Percentiles rank a stretch among this genome's conserved stretches.
Conservation (phyloP, 1,140 invertebrate species). For the Drosophila pandora region DNA sequence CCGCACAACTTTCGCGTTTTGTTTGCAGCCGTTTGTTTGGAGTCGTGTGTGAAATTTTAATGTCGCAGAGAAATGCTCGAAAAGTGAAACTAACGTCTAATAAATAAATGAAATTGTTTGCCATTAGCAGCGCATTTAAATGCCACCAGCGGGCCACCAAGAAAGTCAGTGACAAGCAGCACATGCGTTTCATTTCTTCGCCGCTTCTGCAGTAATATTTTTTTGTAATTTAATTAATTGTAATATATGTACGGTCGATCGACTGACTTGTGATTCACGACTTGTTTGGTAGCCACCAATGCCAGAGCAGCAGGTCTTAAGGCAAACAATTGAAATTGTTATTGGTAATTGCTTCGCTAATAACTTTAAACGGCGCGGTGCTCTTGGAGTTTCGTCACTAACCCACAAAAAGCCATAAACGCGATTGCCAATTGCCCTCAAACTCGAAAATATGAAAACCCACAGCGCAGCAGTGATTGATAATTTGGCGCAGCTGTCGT, state of each 20-base stretch:
- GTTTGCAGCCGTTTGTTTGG: slow-evolving; percentile 17
- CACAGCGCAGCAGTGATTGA: slow-evolving; percentile 18
- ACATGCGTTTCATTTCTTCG: slow-evolving; percentile 52
- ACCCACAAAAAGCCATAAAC: slow-evolving; percentile 28
- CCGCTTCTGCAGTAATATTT: not conserved
- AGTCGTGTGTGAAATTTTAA: slow-evolving; percentile 72
- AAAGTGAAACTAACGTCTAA: slow-evolving; percentile 78
- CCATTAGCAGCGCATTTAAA: slow-evolving; percentile 78
- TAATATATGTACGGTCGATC: slow-evolving; percentile 51
- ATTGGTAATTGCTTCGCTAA: slow-evolving; percentile 77
- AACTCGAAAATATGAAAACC: slow-evolving; percentile 4
- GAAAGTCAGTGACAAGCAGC: slow-evolving; percentile 49
- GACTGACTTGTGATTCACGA: slow-evolving; percentile 52
- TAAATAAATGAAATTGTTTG: slow-evolving; percentile 82
- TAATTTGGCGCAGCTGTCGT: slow-evolving; percentile 39
- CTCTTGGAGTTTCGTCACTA: slow-evolving; percentile 62
- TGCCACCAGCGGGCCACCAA: slow-evolving; percentile 47
- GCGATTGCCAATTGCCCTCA: slow-evolving; percentile 54
- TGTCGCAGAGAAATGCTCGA: slow-evolving; percentile 77
- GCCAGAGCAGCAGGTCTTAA: slow-evolving; percentile 24
- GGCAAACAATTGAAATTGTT: slow-evolving; percentile 70
- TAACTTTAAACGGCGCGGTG: slow-evolving; percentile 55
- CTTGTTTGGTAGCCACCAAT: slow-evolving; percentile 58
- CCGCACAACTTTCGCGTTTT: slow-evolving; percentile 62
- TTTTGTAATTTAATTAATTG: slow-evolving; percentile 72